A percentile compares a stretch with the other conserved stretches of the same genome.
Conservation (phyloP, 2,797 vertebrate genomes). For the Leptodactylus fallax region DNA sequence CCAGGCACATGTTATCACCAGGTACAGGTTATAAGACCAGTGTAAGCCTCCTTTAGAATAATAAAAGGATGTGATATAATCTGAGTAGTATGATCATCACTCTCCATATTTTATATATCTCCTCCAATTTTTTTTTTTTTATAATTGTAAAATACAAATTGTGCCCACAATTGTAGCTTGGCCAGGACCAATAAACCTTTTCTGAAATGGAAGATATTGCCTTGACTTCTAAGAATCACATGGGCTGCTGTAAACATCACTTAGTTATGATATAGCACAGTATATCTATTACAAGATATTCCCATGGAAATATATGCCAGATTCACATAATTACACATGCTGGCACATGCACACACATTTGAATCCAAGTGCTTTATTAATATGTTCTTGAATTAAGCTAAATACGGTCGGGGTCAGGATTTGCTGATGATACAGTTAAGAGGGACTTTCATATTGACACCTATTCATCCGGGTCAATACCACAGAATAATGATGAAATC, state of each 20-base stretch:
- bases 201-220: too few species aligned
- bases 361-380: conserved; percentile 1
- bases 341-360: conserved; percentile 11
- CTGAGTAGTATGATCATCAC: too few species aligned
- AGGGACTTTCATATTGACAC: conserved; percentile 36
- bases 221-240: background rate
- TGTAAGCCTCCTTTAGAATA: too few species aligned
- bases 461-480: conserved; percentile 27
- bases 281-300: background rate
- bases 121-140: too few species aligned
- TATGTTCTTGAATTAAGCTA: conserved; percentile 28
- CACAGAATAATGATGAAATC: conserved; percentile 10
- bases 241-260: background rate
- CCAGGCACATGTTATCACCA: too few species aligned
- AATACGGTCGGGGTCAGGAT: background rate
- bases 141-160: too few species aligned
- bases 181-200: too few species aligned
- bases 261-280: background rate
- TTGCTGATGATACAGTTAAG: conserved; percentile 27
- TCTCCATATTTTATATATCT: too few species aligned
- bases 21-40: too few species aligned
- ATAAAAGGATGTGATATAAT: too few species aligned
- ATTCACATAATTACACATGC: background rate
- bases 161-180: too few species aligned
- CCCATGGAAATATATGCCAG: background rate